A percentile compares a stretch with the other conserved stretches of the same genome.
phyloP scores from a whole-genome alignment of 2,113 vertebrate species.

The Chaenocephalus aceratus region DNA sequence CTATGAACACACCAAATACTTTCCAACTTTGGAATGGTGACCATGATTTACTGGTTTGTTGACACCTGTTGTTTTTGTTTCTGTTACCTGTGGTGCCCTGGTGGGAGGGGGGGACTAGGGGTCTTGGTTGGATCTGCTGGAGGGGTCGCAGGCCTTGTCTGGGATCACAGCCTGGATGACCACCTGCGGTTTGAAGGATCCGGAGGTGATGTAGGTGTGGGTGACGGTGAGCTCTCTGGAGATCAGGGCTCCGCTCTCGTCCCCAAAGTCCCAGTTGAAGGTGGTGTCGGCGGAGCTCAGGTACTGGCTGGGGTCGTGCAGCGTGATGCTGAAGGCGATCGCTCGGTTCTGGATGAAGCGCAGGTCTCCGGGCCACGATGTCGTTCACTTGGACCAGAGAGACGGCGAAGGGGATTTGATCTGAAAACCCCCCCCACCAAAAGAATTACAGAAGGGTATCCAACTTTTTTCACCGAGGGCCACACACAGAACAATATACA shows the following conservation, averaged over 20 bases:
- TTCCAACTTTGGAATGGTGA: no score
- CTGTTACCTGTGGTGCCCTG: constrained; percentile 71
- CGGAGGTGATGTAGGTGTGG: constrained; percentile 89
- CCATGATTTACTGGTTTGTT: no score
- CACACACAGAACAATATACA: no score
- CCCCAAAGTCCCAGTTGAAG: constrained; percentile 96
- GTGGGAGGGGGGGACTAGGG: constrained; percentile 45
- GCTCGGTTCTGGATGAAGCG: constrained; percentile 90
- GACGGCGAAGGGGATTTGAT: constrained; percentile 94
- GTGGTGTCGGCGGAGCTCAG: constrained; percentile 89
- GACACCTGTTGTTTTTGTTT: no score
- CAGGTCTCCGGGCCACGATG: constrained; percentile 69
- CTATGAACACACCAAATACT: no score
- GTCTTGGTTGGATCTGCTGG: constrained; percentile 61
- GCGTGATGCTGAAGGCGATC: constrained; percentile 88
- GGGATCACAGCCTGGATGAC: constrained; percentile 93
- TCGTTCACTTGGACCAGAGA: constrained; percentile 87
- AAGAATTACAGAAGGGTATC: no score
- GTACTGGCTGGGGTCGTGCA: constrained; percentile 94
- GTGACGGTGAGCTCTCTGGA: constrained; percentile 88
- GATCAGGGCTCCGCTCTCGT: constrained; percentile 91
- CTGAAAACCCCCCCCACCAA: constrained; percentile 66
- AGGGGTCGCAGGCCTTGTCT: constrained; percentile 83
- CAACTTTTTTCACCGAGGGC: no score
- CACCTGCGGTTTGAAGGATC: constrained; percentile 86